Conservation (phyloP, 2,113 vertebrate genomes). For the Colinus virginianus region DNA sequence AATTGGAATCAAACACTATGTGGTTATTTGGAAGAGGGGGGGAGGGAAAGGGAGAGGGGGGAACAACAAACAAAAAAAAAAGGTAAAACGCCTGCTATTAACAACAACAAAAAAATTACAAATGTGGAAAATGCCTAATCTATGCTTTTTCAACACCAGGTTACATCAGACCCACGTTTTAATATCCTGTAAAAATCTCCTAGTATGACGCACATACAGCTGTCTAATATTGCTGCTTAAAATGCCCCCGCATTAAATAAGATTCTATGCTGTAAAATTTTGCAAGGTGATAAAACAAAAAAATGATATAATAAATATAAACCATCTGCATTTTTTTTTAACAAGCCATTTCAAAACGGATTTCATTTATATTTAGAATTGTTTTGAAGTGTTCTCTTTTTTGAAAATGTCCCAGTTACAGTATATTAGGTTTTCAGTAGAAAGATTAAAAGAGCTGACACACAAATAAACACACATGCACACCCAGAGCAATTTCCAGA, state of each 20-base stretch:
- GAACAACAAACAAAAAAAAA: no score
- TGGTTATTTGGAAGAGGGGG: background rate
- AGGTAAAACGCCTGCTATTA: background rate
- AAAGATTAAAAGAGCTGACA: constrained; percentile 76
- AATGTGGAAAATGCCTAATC: constrained; percentile 71
- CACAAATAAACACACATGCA: constrained; percentile 57
- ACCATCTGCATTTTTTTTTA: constrained; percentile 81
- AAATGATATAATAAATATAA: constrained; percentile 83
- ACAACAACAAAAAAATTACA: constrained; percentile 1
- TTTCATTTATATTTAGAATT: constrained; percentile 83
- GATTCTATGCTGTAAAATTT: constrained; percentile 81
- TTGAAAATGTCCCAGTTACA: constrained; percentile 74
- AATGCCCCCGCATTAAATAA: constrained; percentile 80
- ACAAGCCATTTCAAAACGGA: constrained; percentile 78
- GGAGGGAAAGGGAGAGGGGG: no score
- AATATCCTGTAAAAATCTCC: constrained; percentile 78
- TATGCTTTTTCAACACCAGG: constrained; percentile 69
- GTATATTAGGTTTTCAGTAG: constrained; percentile 69
- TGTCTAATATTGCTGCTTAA: constrained; percentile 79
- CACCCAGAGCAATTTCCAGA: constrained; percentile 64
- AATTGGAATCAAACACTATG: constrained; percentile 54
- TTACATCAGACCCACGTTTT: constrained; percentile 79
- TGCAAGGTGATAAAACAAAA: constrained; percentile 81
- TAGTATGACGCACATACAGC: constrained; percentile 77
- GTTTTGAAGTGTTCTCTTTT: constrained; percentile 79